phyloP scores from a whole-genome alignment of 2,888 invertebrate genomes.

The Mythimna vitellina region DNA sequence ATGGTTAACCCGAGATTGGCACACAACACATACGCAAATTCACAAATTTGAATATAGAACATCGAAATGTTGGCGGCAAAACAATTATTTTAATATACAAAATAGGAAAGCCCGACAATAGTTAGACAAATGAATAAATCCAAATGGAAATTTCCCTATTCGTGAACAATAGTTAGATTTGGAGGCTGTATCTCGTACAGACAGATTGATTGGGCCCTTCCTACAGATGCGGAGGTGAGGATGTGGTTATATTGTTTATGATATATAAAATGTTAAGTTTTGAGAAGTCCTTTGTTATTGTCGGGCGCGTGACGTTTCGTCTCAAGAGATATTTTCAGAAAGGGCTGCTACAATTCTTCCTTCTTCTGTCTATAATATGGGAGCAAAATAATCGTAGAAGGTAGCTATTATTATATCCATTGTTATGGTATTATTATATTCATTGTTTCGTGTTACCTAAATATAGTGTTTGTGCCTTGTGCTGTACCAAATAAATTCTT shows the following conservation, averaged over 20 bases:
- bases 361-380: not conserved
- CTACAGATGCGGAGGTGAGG: constrained; percentile 78
- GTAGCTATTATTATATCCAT: constrained; percentile 27
- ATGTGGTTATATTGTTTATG: constrained; percentile 67
- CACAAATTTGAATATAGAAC: constrained; percentile 63
- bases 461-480: too few relatives aligned
- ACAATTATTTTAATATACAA: constrained; percentile 80
- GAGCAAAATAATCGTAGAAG: not conserved
- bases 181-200: constrained; percentile 89
- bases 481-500: too few relatives aligned
- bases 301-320: constrained; percentile 12
- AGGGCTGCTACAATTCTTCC: not conserved
- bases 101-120: constrained; percentile 83
- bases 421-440: too few relatives aligned
- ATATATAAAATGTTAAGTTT: constrained; percentile 38
- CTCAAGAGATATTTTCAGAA: constrained; percentile 24
- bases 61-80: constrained; percentile 69
- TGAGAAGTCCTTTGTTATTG: constrained; percentile 20
- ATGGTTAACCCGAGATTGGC: constrained; percentile 37
- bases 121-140: constrained; percentile 91
- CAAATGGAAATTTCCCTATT: constrained; percentile 90
- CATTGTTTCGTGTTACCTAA: too few relatives aligned
- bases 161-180: constrained; percentile 90
- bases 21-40: constrained; percentile 52
- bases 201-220: constrained; percentile 90